Evolutionary conservation across 2,888 invertebrate species (phyloP).

Genomic region (Physocephala rufipes): DNA sequence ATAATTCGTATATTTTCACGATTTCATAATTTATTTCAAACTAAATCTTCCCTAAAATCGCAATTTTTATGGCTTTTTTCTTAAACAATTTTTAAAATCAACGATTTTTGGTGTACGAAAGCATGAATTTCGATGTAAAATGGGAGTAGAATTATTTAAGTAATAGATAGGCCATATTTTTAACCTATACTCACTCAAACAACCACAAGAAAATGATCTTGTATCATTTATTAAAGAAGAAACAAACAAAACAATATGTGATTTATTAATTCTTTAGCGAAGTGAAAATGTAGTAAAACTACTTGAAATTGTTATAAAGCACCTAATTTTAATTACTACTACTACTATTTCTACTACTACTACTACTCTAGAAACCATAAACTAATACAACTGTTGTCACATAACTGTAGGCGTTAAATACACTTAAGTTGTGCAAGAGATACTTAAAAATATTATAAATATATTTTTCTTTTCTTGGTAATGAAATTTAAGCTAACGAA

Average conservation of each 20-base stretch:
- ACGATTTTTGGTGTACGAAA: not conserved
- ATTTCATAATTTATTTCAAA: constrained; percentile 27
- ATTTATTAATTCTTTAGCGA: constrained; percentile 13
- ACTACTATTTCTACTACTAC: too few species aligned
- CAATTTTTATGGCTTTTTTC: constrained; percentile 28
- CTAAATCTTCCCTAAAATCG: constrained; percentile 7
- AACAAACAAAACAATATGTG: constrained; percentile 34
- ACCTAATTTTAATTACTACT: constrained; percentile 13
- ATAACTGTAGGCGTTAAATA: not conserved
- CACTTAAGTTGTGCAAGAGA: constrained; percentile 2
- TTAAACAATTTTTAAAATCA: constrained; percentile 25
- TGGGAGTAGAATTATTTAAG: too few species aligned
- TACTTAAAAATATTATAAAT: constrained; percentile 27
- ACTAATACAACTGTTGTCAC: constrained; percentile 26
- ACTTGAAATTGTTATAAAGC: not conserved
- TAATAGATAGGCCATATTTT: not conserved
- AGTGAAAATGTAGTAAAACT: constrained; percentile 9
- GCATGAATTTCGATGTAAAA: constrained; percentile 1
- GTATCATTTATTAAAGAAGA: not conserved
- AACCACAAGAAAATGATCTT: constrained; percentile 13
- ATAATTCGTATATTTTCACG: constrained; percentile 12
- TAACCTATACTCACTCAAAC: constrained; percentile 7
- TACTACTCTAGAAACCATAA: constrained; percentile 18
- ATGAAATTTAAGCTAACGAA: too few species aligned
- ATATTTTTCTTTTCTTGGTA: too few species aligned